Base-by-base conservation (phyloP, 2,888 invertebrate species). In the Lysandra coridon region DNA sequence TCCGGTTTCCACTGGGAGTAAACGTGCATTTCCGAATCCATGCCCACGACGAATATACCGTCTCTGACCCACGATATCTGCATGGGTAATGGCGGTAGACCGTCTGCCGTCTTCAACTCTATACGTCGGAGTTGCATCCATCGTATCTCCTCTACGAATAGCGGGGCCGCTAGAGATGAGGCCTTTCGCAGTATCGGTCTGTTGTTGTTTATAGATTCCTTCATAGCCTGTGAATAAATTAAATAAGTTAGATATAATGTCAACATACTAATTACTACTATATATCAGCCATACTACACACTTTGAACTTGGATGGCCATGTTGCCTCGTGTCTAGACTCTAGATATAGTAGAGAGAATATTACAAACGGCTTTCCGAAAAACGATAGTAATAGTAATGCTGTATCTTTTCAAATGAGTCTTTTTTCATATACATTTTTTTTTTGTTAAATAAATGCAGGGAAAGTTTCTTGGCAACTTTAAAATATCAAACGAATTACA, bases 21-120 rank as follows among this genome's bases (percentile, higher is more conserved):
- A 0, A 99, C 99, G 87, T 99, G 99, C 99, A 99, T 99, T 90
- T 99, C 99, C 2, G 99, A 99, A 89, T 99, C 99, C 99, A 99
- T 99, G 2, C 99, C 99, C 1, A 99, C 99, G 0, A 99, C 98
- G 1, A 99, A 93, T 83, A 99, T 98, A 0, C 99, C 99, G 87
- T 99, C 99, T 40, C 99, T 96, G 0, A 99, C 99, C 99, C 99
- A 99, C 1, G 99, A 99, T 85, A 99, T 98, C 89, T 99, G 99
- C 98, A 99, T 99, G 0, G 99, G 99, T 77, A 99, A 91, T 0
- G 99, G 99, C 0, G 99, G 99, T 64, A 99, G 91, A 0, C 99
- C 99, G 87, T 99, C 99, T 0, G 99, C 99, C 0, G 99, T 99
- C 82, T 97, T 96, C 17, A 99, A 89, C 84, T 98, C 97, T 73